A percentile compares a stretch with the other conserved stretches of the same genome.
phyloP scores from a whole-genome alignment of 2,797 vertebrate species.

The Danio choprae region DNA sequence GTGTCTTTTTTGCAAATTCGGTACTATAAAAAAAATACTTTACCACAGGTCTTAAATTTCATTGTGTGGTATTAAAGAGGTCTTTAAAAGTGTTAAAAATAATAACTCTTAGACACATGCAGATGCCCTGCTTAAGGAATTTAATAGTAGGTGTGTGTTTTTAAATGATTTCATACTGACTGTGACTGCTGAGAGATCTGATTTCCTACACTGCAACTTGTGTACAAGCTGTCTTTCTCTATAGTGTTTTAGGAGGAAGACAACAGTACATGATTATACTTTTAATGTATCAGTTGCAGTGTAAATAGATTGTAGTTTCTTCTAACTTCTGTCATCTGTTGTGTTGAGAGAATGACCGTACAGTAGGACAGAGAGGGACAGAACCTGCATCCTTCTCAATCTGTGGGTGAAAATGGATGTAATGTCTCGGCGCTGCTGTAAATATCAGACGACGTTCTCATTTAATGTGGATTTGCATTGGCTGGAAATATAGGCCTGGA shows the following conservation, averaged over 20 bases:
- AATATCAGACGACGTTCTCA: constrained; percentile 60
- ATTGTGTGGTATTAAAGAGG: no score
- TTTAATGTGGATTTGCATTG: constrained; percentile 56
- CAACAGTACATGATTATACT: background rate
- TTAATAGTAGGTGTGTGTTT: background rate
- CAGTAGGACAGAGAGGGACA: background rate
- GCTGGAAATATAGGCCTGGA: constrained; percentile 38
- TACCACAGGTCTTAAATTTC: no score
- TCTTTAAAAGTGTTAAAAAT: no score
- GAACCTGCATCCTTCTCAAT: background rate
- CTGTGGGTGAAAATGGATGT: background rate
- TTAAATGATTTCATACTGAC: background rate
- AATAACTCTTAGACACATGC: no score
- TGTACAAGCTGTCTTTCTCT: background rate
- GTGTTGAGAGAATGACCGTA: background rate
- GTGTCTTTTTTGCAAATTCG: no score
- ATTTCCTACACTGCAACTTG: background rate
- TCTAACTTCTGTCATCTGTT: background rate
- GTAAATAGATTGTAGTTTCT: background rate
- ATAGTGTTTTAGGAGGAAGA: background rate
- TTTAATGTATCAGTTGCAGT: background rate
- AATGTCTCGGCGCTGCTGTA: constrained; percentile 50
- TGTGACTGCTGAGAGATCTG: constrained; percentile 5
- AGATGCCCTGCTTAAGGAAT: background rate
- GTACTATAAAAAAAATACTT: no score